Percentiles rank a stretch among this genome's conserved stretches.
Conservation (phyloP, 2,888 invertebrate genomes). For the Nysson spinosus region DNA sequence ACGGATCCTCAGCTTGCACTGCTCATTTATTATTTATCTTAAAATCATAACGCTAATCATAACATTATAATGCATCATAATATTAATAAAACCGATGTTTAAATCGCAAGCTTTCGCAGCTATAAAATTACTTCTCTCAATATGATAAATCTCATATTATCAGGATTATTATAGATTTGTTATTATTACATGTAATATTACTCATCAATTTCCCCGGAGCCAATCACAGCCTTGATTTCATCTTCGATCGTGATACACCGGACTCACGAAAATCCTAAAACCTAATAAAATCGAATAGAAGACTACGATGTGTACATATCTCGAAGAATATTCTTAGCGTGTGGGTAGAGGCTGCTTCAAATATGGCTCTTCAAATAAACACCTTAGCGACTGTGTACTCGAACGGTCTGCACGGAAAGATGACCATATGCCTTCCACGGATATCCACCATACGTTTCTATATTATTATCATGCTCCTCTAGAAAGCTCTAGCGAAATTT, state of each 20-base stretch:
- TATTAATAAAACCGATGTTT: too few species aligned
- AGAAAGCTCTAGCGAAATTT: conserved; percentile 7
- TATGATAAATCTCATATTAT: too few species aligned
- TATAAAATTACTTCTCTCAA: too few species aligned
- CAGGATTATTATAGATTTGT: too few species aligned
- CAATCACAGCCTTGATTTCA: conserved; percentile 34
- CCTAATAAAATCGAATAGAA: conserved; percentile 77
- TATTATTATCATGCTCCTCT: conserved; percentile 39
- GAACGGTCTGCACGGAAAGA: conserved; percentile 69
- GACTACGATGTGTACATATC: conserved; percentile 67
- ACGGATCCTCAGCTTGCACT: too few species aligned
- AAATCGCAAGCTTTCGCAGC: too few species aligned
- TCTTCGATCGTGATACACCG: conserved; percentile 41
- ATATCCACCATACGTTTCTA: conserved; percentile 56
- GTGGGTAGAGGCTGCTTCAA: conserved; percentile 67
- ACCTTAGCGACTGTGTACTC: conserved; percentile 71
- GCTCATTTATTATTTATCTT: too few species aligned
- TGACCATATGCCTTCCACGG: conserved; percentile 74
- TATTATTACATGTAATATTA: too few species aligned
- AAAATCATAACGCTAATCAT: too few species aligned
- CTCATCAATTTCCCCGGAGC: conserved; percentile 12
- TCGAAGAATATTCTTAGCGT: conserved; percentile 71
- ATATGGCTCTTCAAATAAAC: conserved; percentile 74
- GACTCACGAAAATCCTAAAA: conserved; percentile 69
- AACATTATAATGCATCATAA: too few species aligned